A percentile compares a stretch with the other conserved stretches of the same genome.
These are phyloP conservation scores for Tarsius wallacei DNA, from an alignment of 2,797 vertebrate species.

Conservation along the genomic window DNA sequence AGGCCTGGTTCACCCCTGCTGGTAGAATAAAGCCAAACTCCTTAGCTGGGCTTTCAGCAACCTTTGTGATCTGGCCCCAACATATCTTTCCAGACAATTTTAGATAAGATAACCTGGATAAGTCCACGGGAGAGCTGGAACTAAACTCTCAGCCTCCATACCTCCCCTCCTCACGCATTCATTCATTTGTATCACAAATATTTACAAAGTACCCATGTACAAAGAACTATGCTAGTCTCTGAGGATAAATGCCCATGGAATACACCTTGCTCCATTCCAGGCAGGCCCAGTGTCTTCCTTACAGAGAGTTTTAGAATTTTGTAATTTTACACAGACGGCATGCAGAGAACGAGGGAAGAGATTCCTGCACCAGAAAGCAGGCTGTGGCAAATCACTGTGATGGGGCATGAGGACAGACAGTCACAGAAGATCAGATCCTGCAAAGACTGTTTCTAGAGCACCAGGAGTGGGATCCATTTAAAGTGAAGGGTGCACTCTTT, in stretches of 20 bases:
- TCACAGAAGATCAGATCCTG: neutral
- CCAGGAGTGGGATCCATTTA: neutral
- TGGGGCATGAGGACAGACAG: neutral
- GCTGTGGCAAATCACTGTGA: neutral
- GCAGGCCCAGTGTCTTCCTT: neutral
- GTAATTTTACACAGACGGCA: neutral
- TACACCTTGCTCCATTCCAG: neutral
- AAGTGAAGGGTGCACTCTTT: neutral
- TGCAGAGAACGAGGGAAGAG: neutral
- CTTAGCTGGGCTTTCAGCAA: neutral
- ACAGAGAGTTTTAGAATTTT: neutral
- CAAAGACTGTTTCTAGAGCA: conserved; percentile 6
- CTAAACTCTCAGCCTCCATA: neutral
- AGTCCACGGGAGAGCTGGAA: neutral
- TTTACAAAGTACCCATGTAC: neutral
- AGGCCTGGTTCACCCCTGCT: neutral
- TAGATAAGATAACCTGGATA: neutral
- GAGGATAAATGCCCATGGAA: neutral
- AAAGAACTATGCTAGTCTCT: neutral
- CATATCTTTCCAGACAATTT: neutral
- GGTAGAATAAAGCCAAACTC: neutral
- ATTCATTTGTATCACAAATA: neutral
- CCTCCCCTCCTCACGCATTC: neutral
- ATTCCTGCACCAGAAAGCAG: neutral
- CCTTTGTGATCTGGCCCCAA: neutral